phyloP scores from a whole-genome alignment of 2,797 vertebrate species.

The Chelidonichthys spinosus region DNA sequence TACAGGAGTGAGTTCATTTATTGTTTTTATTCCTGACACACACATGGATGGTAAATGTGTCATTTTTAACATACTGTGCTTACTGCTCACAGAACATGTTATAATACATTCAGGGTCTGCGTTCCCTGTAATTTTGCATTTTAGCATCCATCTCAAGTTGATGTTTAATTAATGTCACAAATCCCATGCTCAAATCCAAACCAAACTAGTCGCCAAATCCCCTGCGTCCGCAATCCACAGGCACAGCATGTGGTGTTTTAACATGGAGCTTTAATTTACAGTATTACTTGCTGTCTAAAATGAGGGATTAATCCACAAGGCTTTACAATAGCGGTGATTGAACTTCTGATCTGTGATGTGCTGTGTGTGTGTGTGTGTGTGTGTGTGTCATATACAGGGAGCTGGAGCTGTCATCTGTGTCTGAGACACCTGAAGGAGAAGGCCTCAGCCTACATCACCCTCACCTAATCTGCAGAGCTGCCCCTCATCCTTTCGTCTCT shows the following conservation, averaged over 20 bases:
- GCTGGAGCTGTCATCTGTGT: constrained; percentile 96
- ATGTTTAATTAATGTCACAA: constrained; percentile 75
- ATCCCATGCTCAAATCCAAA: constrained; percentile 55
- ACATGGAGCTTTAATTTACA: constrained; percentile 75
- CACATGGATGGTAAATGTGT: constrained; percentile 12
- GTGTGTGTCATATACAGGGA: constrained; percentile 82
- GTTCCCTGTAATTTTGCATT: constrained; percentile 22
- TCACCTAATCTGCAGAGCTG: constrained; percentile 86
- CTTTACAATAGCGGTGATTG: constrained; percentile 72
- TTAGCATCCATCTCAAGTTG: constrained; percentile 47
- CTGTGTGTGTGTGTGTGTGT: constrained; percentile 11
- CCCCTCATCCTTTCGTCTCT: constrained; percentile 58
- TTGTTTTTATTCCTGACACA: neutral
- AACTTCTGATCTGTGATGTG: constrained; percentile 63
- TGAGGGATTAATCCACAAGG: constrained; percentile 70
- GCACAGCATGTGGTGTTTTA: constrained; percentile 67
- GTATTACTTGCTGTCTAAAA: constrained; percentile 70
- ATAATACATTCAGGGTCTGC: constrained; percentile 5
- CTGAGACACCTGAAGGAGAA: constrained; percentile 95
- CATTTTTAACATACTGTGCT: constrained; percentile 4
- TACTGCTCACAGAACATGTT: constrained; percentile 15
- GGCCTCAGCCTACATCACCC: constrained; percentile 95
- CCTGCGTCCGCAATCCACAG: constrained; percentile 47
- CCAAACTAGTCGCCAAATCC: constrained; percentile 68
- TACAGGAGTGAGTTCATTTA: constrained; percentile 38